phyloP scores from a whole-genome alignment of 2,113 vertebrate genomes.

The Arizona elegans region DNA sequence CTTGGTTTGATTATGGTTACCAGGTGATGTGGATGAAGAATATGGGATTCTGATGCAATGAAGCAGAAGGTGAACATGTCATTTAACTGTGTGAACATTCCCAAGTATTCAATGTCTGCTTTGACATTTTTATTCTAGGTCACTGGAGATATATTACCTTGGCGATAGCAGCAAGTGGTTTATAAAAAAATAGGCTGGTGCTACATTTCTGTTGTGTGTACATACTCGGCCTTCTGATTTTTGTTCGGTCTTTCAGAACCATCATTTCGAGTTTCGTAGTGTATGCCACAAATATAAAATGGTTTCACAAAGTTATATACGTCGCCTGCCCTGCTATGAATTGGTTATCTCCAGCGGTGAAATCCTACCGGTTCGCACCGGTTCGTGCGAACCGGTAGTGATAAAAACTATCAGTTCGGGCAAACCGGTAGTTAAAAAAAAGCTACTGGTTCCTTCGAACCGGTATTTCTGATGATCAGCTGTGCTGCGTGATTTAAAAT shows the following conservation, averaged over 20 bases:
- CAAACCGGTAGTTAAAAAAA: too few species aligned
- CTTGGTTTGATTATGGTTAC: background rate
- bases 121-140: background rate
- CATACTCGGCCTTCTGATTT: background rate
- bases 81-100: slow-evolving; percentile 1
- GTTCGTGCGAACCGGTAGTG: too few species aligned
- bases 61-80: background rate
- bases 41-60: background rate
- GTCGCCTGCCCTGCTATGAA: background rate
- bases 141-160: background rate
- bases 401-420: too few species aligned
- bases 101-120: background rate
- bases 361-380: too few species aligned
- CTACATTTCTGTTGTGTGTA: background rate
- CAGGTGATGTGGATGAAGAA: background rate
- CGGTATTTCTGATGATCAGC: too few species aligned
- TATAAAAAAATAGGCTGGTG: background rate
- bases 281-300: background rate
- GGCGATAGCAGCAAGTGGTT: slow-evolving; percentile 11
- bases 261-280: background rate
- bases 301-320: background rate
- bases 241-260: background rate
- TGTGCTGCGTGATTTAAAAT: too few species aligned
- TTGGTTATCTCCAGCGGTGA: background rate
- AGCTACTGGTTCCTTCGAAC: too few species aligned